A percentile compares a stretch with the other conserved stretches of the same genome.
Evolutionary conservation across 1,140 invertebrate genomes (phyloP).

Genomic region (Heliconius hermathena): DNA sequence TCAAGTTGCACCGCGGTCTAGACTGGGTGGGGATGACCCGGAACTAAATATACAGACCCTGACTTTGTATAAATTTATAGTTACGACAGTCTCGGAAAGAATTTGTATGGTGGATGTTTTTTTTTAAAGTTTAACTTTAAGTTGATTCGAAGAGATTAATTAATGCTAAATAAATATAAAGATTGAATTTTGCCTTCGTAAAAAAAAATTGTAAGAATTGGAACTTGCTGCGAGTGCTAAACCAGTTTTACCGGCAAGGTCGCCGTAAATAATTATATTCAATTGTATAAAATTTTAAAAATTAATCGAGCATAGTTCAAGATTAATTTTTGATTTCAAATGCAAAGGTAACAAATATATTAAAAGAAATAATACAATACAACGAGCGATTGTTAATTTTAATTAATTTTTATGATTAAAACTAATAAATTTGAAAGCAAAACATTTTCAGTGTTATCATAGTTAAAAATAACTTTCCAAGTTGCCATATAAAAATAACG

Average conservation of each 20-base stretch:
- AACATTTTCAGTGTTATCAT: too few species aligned
- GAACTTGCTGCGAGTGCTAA: constrained; percentile 68
- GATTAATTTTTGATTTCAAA: neutral
- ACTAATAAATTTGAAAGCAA: too few species aligned
- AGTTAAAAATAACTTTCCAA: too few species aligned
- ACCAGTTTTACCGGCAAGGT: constrained; percentile 72
- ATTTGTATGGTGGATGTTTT: neutral
- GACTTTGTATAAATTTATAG: constrained; percentile 17
- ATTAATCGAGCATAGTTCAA: constrained; percentile 7
- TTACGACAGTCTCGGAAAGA: neutral
- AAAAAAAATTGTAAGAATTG: constrained; percentile 46
- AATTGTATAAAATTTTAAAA: constrained; percentile 47
- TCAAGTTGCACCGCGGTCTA: constrained; percentile 62
- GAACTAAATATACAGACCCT: constrained; percentile 45
- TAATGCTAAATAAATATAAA: neutral
- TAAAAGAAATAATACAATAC: neutral
- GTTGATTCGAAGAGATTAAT: neutral
- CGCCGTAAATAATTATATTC: constrained; percentile 57
- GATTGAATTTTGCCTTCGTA: constrained; percentile 23
- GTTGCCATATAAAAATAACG: too few species aligned
- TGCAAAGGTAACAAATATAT: neutral
- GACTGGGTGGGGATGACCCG: constrained; percentile 64
- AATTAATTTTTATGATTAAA: neutral
- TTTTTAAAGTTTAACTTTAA: neutral
- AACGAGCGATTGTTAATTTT: neutral